These are phyloP conservation scores for Tachina lurida DNA, from an alignment of 2,888 invertebrate species.

Conservation along the genomic window DNA sequence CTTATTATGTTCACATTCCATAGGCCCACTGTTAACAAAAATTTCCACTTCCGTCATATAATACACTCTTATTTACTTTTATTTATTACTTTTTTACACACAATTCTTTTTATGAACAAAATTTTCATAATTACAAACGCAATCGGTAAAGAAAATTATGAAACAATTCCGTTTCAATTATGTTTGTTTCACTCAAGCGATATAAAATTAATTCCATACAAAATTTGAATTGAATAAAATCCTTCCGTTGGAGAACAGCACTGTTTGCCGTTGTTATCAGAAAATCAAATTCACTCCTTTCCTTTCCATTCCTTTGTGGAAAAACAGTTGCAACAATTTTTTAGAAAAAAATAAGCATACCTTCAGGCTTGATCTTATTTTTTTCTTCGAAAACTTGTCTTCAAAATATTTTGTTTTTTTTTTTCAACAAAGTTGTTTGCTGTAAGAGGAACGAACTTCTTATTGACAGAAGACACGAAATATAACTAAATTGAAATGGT, in stretches of 20 bases:
- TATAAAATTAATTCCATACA: slow-evolving; percentile 14
- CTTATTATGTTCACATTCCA: not conserved
- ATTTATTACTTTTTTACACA: slow-evolving; percentile 24
- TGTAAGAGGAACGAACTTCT: slow-evolving; percentile 55
- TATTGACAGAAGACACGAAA: slow-evolving; percentile 62
- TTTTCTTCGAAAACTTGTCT: not conserved
- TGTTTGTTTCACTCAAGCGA: not conserved
- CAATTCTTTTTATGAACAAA: not conserved
- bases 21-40: not conserved
- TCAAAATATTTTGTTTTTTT: slow-evolving; percentile 1
- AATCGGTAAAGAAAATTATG: not conserved
- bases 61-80: not conserved
- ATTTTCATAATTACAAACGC: not conserved
- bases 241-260: not conserved
- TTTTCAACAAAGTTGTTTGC: not conserved
- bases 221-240: slow-evolving; percentile 27
- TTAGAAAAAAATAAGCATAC: slow-evolving; percentile 20
- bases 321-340: not conserved
- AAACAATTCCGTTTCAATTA: slow-evolving; percentile 5
- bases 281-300: not conserved
- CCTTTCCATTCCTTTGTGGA: not conserved
- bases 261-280: not conserved
- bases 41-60: not conserved
- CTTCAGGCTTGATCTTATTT: not conserved
- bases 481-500: slow-evolving; percentile 56